Evolutionary conservation across 2,797 vertebrate genomes (phyloP), one percentile per base, ranked within the genome.

Genomic region (Allobates femoralis): DNA sequence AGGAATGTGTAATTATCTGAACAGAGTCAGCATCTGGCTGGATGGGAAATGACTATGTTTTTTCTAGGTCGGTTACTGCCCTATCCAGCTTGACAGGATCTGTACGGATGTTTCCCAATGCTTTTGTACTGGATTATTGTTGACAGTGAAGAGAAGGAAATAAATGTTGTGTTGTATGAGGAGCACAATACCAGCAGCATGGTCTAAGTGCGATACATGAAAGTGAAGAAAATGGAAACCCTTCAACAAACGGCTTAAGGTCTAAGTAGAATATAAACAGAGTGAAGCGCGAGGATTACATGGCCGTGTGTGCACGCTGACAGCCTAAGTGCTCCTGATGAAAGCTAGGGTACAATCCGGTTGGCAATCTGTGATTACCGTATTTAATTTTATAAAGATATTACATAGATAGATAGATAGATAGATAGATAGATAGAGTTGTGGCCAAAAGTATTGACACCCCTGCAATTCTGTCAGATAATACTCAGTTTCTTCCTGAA

Each of bases 71-170:
- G 83, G 81, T 85, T 81, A 88, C 86, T 69, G 83, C 56, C 78
- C 78, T 30, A 85, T 80, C 86, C 86, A 76, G 83, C 83, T 51
- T 76, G 86, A 81, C 86, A 76, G 83, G 86, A 81, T 88, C 86
- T 67, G 77, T 30, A 32, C 81, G 71, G 86, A 87, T 34, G 58
- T 80, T 80, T 87, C 82, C 82, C 69, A 84, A 84, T 46, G 67
- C 82, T 81, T 76, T 87, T 84, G 56, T 80, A 73, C 83, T 64
- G 23, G 71, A 67, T 77, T 51, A 87, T 56, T 84, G 86, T 80
- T 84, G 81, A 87, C 76, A 84, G 66, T 53, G 81, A 84, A n/a
- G 86, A 73, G 37, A 76, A 86, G 79, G 71, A 86, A 84, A 80
- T 74, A 80, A 79, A 74, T n/a, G 50, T 19, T 37, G n/a, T 37